Evolutionary conservation across 2,797 vertebrate species (phyloP), one percentile per base, ranked within the genome.

Genomic region (Pampus argenteus): DNA sequence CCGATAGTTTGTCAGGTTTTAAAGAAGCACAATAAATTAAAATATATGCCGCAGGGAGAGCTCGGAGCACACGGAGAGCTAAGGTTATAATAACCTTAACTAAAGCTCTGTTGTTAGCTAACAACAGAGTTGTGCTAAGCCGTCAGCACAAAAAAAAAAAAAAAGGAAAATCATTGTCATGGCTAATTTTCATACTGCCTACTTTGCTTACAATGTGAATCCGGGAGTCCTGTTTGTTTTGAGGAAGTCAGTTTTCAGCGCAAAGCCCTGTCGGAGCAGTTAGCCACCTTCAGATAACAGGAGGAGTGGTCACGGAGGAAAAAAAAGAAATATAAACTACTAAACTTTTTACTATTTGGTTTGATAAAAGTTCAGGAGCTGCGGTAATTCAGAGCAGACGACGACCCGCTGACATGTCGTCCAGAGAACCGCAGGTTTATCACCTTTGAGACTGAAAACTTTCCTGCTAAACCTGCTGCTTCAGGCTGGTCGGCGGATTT

Each of bases 171-270:
- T 72, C 9, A 8, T 31, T 22, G 36, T 79, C 66, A 77, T 57
- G 66, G 42, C 4, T 25, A 15, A 34, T 0, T 56, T 38, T 38
- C 2, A 22, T 2, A 14, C 1, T 82, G 83, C 88, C 89, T 90
- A 88, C 89, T 71, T 90, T 87, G 83, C 89, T 90, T 9, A 20
- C 26, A 20, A 6, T 4, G 86, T 36, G 11, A 55, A 29, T 93
- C 91, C 90, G 86, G 85, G 78, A 91, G 77, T 92, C 87, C 86
- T 89, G 91, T 87, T 95, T 92, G 90, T 92, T 93, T 86, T 87
- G 87, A 90, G 85, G 89, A 86, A 87, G 91, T 90, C 87, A 88
- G 91, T 85, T 90, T 91, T 93, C 89, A 5, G 17, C 45, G 20
- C 6, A 7, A 10, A 38, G 11, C n/a, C 38, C 26, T 5, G 23